Percentiles rank a stretch among this genome's conserved stretches.
Conservation (phyloP, 1,140 invertebrate species). For the Pseudomyrmex dendroicus region DNA sequence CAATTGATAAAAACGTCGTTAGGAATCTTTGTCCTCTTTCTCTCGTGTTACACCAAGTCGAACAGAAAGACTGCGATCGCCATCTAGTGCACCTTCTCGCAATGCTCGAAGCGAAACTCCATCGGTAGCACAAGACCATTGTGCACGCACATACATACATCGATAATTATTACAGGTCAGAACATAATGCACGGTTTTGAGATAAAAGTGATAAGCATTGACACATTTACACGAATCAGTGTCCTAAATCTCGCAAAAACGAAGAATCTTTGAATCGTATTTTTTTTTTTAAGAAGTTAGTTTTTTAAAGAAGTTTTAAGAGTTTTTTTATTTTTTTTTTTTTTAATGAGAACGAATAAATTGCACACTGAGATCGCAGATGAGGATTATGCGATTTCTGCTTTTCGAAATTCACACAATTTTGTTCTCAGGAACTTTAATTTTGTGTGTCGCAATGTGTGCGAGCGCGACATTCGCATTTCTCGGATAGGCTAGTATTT, state of each 20-base stretch:
- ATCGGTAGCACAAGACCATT: conserved; percentile 50
- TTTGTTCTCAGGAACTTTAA: background rate
- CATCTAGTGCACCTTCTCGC: conserved; percentile 62
- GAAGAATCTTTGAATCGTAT: background rate
- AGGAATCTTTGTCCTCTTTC: conserved; percentile 10
- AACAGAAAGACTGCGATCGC: conserved; percentile 58
- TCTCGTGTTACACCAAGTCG: conserved; percentile 27
- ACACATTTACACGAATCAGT: background rate
- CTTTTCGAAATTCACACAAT: background rate
- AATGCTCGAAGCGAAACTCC: conserved; percentile 54
- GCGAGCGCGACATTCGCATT: background rate
- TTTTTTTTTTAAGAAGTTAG: background rate
- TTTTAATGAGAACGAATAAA: too few species aligned
- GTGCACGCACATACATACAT: background rate
- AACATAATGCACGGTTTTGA: background rate
- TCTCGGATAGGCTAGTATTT: conserved; percentile 33
- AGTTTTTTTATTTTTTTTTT: too few species aligned
- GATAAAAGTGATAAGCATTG: background rate
- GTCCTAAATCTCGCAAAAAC: background rate
- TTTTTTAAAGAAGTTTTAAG: too few species aligned
- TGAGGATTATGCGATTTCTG: too few species aligned
- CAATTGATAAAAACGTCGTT: conserved; percentile 36
- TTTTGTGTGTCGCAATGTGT: conserved; percentile 6
- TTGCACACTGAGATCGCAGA: too few species aligned
- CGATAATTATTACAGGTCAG: background rate